Conservation (phyloP, 1,140 invertebrate genomes). For the Drosophila santomea region DNA sequence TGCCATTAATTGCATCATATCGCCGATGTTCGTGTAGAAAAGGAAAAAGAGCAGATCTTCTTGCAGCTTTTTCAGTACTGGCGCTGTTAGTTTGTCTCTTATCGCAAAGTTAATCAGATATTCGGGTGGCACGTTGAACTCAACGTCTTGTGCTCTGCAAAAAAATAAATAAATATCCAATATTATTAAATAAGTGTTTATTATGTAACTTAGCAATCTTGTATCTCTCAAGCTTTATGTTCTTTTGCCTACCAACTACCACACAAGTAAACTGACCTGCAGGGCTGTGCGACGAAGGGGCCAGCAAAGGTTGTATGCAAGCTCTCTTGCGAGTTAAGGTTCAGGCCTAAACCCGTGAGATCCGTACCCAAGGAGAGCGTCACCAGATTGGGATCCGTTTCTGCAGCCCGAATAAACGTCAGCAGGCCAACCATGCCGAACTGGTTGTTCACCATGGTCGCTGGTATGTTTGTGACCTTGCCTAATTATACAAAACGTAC, state of each 20-base stretch:
- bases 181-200: neutral
- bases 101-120: constrained; percentile 98
- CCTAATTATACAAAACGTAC: constrained; percentile 85
- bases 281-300: constrained; percentile 98
- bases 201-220: no score
- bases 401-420: constrained; percentile 98
- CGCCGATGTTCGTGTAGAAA: constrained; percentile 99
- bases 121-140: constrained; percentile 99
- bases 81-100: constrained; percentile 96
- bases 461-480: constrained; percentile 98
- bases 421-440: constrained; percentile 99
- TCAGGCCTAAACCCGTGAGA: constrained; percentile 97
- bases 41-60: constrained; percentile 99
- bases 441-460: constrained; percentile 99
- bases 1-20: constrained; percentile 98
- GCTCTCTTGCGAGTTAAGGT: constrained; percentile 98
- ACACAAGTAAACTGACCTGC: constrained; percentile 86
- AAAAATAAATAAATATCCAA: neutral
- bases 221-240: no score
- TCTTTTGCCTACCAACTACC: no score
- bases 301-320: constrained; percentile 98
- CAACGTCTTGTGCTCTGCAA: constrained; percentile 97
- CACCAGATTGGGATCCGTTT: constrained; percentile 97
- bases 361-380: constrained; percentile 98
- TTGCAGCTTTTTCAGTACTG: constrained; percentile 98